phyloP scores from a whole-genome alignment of 2,113 vertebrate genomes.

The Procapra przewalskii region DNA sequence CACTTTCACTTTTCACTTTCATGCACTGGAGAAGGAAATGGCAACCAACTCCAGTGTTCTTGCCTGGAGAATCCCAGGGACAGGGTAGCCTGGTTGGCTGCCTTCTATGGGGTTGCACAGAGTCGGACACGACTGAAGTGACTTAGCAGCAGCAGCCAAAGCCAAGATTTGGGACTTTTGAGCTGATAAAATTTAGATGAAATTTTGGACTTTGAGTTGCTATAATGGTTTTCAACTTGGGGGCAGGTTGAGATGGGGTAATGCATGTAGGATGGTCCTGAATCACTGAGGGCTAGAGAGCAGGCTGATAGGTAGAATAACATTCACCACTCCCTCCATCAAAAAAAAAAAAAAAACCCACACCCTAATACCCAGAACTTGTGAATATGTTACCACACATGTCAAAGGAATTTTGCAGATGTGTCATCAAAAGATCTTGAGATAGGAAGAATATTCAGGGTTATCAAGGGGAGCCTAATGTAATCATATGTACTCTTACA shows the following conservation, averaged over 20 bases:
- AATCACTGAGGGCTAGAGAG: neutral
- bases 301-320: neutral
- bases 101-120: too few relatives aligned
- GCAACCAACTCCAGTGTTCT: too few relatives aligned
- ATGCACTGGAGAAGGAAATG: too few relatives aligned
- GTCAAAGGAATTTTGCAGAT: neutral
- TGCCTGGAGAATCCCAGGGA: too few relatives aligned
- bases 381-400: neutral
- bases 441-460: neutral
- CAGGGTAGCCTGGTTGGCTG: too few relatives aligned
- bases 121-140: too few relatives aligned
- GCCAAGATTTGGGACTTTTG: neutral
- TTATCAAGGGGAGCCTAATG: neutral
- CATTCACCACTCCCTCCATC: neutral
- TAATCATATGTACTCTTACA: neutral
- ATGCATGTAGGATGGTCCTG: neutral
- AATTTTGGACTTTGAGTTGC: neutral
- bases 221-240: neutral
- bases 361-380: neutral
- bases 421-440: neutral
- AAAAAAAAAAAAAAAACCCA: neutral
- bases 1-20: too few relatives aligned
- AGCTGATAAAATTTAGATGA: neutral
- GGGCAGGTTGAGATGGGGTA: neutral
- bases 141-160: neutral